These are phyloP conservation scores for Steromphala cineraria DNA, from an alignment of 2,888 invertebrate species.

Conservation along the genomic window DNA sequence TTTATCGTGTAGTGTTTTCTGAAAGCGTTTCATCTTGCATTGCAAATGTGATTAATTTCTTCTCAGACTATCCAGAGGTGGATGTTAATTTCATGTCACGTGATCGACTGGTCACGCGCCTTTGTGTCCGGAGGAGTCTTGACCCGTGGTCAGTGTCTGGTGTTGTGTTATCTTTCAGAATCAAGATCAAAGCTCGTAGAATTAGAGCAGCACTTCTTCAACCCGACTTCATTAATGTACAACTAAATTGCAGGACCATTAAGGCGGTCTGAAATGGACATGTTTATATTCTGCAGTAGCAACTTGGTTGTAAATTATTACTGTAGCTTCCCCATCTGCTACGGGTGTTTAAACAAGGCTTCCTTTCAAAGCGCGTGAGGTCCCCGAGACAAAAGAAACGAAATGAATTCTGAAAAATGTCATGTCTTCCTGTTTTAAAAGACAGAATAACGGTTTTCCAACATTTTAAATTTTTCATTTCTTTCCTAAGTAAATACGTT, in stretches of 20 bases:
- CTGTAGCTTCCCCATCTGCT: background rate
- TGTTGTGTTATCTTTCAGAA: slow-evolving; percentile 7
- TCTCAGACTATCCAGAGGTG: no score
- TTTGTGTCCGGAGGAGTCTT: background rate
- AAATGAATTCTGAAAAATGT: background rate
- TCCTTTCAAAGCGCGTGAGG: background rate
- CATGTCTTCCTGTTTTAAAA: background rate
- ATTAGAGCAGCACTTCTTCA: background rate
- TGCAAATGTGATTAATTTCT: no score
- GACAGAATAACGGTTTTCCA: no score
- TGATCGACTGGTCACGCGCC: background rate
- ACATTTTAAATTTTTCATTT: no score
- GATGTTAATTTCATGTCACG: no score
- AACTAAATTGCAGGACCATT: slow-evolving; percentile 7
- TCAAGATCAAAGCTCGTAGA: slow-evolving; percentile 1
- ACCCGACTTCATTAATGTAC: background rate
- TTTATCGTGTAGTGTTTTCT: no score
- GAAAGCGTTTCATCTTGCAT: no score
- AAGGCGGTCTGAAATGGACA: slow-evolving; percentile 7
- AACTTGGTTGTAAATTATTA: background rate
- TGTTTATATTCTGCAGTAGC: slow-evolving; percentile 7
- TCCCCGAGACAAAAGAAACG: background rate
- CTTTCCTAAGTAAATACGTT: no score
- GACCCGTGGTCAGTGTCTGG: slow-evolving; percentile 6
- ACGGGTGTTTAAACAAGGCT: background rate